Base-by-base conservation (phyloP, 2,113 vertebrate species). In the Gymnogyps californianus region DNA sequence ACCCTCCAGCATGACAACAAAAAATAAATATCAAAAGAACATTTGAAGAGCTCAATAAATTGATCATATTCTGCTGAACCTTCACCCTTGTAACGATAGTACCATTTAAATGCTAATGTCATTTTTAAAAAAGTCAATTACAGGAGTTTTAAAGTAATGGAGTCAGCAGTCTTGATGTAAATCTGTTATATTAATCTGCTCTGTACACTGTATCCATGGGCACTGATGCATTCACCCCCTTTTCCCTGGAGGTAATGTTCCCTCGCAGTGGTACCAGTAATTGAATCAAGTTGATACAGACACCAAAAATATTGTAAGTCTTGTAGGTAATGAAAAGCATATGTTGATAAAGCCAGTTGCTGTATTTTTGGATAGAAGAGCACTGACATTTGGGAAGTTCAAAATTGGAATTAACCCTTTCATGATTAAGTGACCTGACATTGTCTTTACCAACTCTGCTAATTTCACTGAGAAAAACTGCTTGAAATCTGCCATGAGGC, bases 41-140 rank as follows among this genome's bases (percentile, higher is more conserved):
- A 97, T 97, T 98, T 97, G 98, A 97, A 94, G 96, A 97, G 97
- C 95, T 98, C 98, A 65, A 98, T 98, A 98, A 97, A 98, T 98
- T 98, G 98, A 98, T 98, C 98, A 97, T 96, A 93, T 98, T 96
- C 93, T 84, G 83, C 96, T 98, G 98, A 98, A 98, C 98, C 97
- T 88, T 98, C 97, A 94, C 97, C 98, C 98, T 98, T 95, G 84
- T 98, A 98, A 98, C 97, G 96, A 95, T 79, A 97, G 98, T 96
- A 97, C 98, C 98, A 99, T 99, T 99, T 98, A 99, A 99, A 99
- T 99, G 98, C 98, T 99, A 99, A 99, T 99, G 98, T 98, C 98
- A 98, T 98, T 98, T 98, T 98, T 98, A 91, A 98, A 98, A 98
- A 98, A 98, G 98, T 98, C 98, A 98, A 98, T 99, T 98, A 98